phyloP scores from a whole-genome alignment of 2,797 vertebrate genomes.

The Catamblyrhynchus diadema region DNA sequence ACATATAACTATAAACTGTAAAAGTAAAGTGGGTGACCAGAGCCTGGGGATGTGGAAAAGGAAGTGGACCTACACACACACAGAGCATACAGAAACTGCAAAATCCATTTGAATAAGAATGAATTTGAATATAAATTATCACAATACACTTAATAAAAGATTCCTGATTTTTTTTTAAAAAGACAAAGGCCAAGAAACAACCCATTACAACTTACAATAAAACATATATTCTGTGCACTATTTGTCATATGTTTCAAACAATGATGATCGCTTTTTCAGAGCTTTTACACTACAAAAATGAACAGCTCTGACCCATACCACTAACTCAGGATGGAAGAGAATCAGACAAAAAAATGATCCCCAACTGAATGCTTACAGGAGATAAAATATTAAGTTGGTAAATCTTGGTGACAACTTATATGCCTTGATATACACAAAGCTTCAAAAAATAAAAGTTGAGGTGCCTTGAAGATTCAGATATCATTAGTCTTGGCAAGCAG shows the following conservation, averaged over 20 bases:
- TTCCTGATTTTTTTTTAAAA: neutral
- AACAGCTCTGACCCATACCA: neutral
- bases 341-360: neutral
- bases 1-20: neutral
- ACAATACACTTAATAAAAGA: neutral
- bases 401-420: neutral
- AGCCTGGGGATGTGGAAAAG: neutral
- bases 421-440: neutral
- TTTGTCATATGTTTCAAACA: neutral
- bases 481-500: neutral
- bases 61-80: neutral
- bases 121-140: neutral
- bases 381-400: neutral
- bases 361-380: neutral
- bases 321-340: neutral
- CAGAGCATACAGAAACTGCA: neutral
- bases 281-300: neutral
- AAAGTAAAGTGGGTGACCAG: neutral
- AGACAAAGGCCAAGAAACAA: neutral
- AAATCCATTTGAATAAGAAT: neutral
- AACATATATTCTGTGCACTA: neutral
- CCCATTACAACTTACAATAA: neutral
- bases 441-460: neutral
- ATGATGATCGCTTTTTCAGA: neutral
- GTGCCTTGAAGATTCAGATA: neutral